Percentiles rank a stretch among this genome's conserved stretches.
These are phyloP conservation scores for Sphaerophoria taeniata DNA, from an alignment of 2,888 invertebrate species.

Conservation along the genomic window DNA sequence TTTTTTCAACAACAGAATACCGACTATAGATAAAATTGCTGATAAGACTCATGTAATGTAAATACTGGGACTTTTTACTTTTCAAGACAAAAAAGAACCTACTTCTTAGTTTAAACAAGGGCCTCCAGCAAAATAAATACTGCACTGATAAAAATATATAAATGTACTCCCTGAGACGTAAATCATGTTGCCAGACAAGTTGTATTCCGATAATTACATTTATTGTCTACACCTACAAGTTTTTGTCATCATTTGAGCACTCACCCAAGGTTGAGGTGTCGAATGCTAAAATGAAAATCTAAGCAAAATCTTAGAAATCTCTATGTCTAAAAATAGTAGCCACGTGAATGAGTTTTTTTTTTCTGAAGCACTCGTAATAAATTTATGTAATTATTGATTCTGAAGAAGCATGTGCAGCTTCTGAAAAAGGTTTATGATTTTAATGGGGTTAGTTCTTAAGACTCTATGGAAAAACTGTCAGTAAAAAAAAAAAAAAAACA, in stretches of 20 bases:
- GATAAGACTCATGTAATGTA: no score
- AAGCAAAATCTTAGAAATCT: neutral
- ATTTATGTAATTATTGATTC: neutral
- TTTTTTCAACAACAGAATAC: no score
- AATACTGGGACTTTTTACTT: no score
- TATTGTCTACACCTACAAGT: constrained; percentile 31
- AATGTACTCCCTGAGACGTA: neutral
- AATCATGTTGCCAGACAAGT: constrained; percentile 16
- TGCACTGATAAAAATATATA: neutral
- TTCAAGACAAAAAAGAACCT: no score
- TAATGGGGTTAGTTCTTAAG: no score
- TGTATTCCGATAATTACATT: constrained; percentile 4
- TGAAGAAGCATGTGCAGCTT: no score
- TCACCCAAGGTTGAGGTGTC: constrained; percentile 36
- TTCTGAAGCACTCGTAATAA: neutral
- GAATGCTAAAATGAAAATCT: constrained; percentile 6
- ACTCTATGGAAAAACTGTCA: no score
- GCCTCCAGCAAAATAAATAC: no score
- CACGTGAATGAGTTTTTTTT: neutral
- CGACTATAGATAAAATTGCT: no score
- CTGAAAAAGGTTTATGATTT: no score
- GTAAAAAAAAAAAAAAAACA: no score
- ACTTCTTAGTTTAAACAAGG: no score
- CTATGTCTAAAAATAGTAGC: constrained; percentile 1
- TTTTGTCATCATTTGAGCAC: constrained; percentile 6